phyloP scores from a whole-genome alignment of 2,113 vertebrate species.

The Jaculus jaculus region DNA sequence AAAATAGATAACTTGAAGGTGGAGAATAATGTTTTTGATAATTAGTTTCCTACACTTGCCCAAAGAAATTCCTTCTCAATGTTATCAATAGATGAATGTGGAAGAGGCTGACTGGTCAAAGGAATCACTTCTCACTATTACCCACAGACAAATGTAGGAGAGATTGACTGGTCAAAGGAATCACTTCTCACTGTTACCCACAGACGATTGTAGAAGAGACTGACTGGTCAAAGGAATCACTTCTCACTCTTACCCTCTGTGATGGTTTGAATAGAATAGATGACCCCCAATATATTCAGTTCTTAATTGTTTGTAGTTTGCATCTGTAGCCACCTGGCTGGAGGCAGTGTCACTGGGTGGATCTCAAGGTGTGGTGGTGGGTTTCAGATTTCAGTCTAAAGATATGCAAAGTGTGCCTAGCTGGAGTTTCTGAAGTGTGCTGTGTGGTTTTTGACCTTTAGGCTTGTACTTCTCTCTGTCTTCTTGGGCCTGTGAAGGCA shows the following conservation, averaged over 20 bases:
- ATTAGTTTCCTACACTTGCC: neutral
- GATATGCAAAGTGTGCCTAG: too few relatives aligned
- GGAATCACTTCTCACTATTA: neutral
- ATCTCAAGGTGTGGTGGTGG: too few relatives aligned
- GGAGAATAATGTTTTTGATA: neutral
- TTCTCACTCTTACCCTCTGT: neutral
- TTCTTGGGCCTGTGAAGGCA: too few relatives aligned
- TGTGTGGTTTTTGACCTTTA: too few relatives aligned
- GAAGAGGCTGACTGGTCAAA: neutral
- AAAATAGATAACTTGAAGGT: neutral
- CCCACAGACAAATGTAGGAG: neutral
- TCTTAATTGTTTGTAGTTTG: too few relatives aligned
- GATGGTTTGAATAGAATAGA: too few relatives aligned
- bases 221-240: neutral
- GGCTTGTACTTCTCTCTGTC: too few relatives aligned
- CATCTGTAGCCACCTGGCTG: too few relatives aligned
- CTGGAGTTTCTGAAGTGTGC: too few relatives aligned
- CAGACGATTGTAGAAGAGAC: neutral
- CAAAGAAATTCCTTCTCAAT: neutral
- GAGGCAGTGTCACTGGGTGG: too few relatives aligned
- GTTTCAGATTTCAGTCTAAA: too few relatives aligned
- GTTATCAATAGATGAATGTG: neutral
- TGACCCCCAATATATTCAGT: too few relatives aligned
- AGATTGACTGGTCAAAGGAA: neutral
- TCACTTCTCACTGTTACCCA: neutral